These are phyloP conservation scores for Athene noctua DNA, from an alignment of 2,113 vertebrate species.

Conservation along the genomic window DNA sequence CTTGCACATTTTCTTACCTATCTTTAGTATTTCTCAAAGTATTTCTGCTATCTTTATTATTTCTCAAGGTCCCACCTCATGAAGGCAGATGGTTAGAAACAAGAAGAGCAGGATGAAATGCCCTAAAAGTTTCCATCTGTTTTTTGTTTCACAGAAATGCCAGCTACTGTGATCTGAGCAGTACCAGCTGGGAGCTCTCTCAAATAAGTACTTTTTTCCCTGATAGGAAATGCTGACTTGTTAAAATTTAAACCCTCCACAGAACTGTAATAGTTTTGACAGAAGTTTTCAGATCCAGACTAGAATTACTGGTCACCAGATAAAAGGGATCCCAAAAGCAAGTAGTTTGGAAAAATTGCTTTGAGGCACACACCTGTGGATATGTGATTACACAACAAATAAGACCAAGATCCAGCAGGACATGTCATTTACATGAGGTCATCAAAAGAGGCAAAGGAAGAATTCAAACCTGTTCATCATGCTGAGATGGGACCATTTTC, in stretches of 20 bases:
- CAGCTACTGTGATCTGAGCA: not conserved
- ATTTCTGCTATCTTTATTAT: not conserved
- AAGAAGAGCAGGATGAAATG: not conserved
- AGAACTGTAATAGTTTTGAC: not conserved
- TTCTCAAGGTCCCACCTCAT: not conserved
- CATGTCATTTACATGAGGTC: not conserved
- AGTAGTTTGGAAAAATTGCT: not conserved
- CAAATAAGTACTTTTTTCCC: not conserved
- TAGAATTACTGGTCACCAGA: not conserved
- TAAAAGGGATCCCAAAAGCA: not conserved
- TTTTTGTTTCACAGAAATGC: not conserved
- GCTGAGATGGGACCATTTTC: not conserved
- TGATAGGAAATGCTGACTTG: not conserved
- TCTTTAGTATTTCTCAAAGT: not conserved
- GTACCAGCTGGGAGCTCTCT: not conserved
- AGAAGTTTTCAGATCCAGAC: not conserved
- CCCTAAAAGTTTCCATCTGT: not conserved
- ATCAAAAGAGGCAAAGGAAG: not conserved
- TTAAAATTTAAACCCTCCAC: not conserved
- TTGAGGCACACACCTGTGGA: rapidly evolving
- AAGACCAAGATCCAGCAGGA: not conserved
- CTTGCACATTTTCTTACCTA: not conserved
- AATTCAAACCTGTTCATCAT: not conserved
- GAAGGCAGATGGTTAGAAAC: not conserved
- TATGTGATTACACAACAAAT: not conserved